Evolutionary conservation across 2,888 invertebrate genomes (phyloP).

Genomic region (Tetragnatha montana): DNA sequence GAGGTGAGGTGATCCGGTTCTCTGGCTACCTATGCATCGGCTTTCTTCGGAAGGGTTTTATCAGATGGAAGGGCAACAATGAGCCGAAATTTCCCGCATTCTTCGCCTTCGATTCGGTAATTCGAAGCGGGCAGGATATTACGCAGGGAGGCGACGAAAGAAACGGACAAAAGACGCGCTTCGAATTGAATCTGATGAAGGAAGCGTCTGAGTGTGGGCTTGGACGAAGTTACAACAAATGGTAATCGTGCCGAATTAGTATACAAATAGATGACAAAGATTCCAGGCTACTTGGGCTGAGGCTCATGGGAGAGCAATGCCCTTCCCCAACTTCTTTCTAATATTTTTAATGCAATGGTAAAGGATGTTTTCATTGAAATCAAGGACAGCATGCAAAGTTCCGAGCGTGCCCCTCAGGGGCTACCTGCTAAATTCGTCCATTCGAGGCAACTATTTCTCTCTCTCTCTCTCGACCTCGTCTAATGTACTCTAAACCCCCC

Average conservation of each 20-base stretch:
- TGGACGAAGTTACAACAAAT: neutral
- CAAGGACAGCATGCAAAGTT: no score
- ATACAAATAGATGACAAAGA: neutral
- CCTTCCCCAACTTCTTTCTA: no score
- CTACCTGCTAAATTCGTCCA: no score
- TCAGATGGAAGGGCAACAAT: conserved; percentile 16
- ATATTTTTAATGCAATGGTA: no score
- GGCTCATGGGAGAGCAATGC: no score
- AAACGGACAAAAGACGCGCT: neutral
- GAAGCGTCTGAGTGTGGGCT: neutral
- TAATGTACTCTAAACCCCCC: no score
- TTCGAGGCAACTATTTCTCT: no score
- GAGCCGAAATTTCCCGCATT: conserved; percentile 25
- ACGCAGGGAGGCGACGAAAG: no score
- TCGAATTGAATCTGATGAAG: neutral
- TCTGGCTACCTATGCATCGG: neutral
- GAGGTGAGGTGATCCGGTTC: conserved; percentile 23
- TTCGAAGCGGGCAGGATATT: neutral
- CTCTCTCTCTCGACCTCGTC: no score
- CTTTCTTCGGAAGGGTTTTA: conserved; percentile 9
- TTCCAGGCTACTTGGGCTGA: neutral
- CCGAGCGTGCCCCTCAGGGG: no score
- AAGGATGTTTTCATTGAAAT: no score
- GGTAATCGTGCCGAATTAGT: neutral
- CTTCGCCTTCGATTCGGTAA: conserved; percentile 5